A percentile compares a stretch with the other conserved stretches of the same genome.
These are phyloP conservation scores for Borostomias antarcticus DNA, from an alignment of 2,797 vertebrate genomes.

Conservation along the genomic window DNA sequence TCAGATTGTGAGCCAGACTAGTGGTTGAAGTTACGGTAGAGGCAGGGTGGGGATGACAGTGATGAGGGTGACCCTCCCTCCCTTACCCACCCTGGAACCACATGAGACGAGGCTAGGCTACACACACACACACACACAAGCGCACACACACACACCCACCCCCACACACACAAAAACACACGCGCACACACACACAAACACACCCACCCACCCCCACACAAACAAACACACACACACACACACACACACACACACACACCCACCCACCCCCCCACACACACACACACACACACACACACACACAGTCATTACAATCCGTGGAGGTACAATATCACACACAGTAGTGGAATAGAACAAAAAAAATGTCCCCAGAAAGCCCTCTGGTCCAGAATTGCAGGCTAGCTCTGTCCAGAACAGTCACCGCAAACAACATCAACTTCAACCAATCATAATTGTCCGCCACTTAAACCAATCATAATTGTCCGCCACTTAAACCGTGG, in stretches of 20 bases:
- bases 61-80: conserved; percentile 27
- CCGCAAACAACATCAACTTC: conserved; percentile 31
- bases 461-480: no score
- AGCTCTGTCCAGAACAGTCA: conserved; percentile 17
- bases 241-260: no score
- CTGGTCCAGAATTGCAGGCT: not conserved
- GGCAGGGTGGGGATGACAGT: conserved; percentile 8
- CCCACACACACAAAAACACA: conserved; percentile 27
- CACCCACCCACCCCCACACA: no score
- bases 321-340: conserved; percentile 13
- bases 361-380: no score
- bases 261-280: no score
- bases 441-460: conserved; percentile 17
- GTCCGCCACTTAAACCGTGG: conserved; percentile 29
- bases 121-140: conserved; percentile 31
- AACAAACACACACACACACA: no score
- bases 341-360: no score
- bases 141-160: conserved; percentile 11
- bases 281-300: conserved; percentile 16
- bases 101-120: conserved; percentile 18
- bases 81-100: conserved; percentile 39
- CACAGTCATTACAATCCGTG: not conserved
- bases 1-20: no score
- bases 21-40: not conserved
- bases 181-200: no score